phyloP scores from a whole-genome alignment of 2,888 invertebrate genomes.

The Eucriotettix oculatus region DNA sequence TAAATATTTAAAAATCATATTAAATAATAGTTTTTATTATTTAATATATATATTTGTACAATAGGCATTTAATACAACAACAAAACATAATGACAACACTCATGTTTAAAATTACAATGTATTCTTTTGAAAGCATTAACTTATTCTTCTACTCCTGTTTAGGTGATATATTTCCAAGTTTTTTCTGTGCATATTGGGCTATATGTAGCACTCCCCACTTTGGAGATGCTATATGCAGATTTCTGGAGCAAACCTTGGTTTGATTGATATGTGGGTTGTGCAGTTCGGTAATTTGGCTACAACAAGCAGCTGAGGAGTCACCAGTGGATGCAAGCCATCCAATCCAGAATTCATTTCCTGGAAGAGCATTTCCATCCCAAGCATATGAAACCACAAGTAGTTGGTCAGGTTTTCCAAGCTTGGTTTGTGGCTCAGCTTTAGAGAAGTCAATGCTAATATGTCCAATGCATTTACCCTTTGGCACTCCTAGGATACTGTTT shows the following conservation, averaged over 20 bases:
- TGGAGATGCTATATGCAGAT: constrained; percentile 32
- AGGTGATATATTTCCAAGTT: too few relatives aligned
- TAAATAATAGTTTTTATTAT: too few relatives aligned
- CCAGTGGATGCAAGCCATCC: constrained; percentile 36
- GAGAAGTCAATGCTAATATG: constrained; percentile 29
- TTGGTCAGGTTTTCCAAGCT: constrained; percentile 31
- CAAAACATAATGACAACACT: too few relatives aligned
- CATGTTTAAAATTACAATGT: too few relatives aligned
- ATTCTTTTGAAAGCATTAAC: too few relatives aligned
- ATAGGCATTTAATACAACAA: too few relatives aligned
- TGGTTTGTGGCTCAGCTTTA: constrained; percentile 37
- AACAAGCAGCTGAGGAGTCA: constrained; percentile 44
- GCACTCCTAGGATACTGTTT: constrained; percentile 26
- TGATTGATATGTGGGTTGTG: constrained; percentile 42
- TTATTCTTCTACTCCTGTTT: too few relatives aligned
- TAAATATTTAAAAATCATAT: too few relatives aligned
- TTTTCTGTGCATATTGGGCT: constrained; percentile 19
- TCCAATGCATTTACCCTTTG: constrained; percentile 27
- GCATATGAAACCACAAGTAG: constrained; percentile 48
- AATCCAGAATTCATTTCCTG: constrained; percentile 57
- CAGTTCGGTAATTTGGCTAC: constrained; percentile 37
- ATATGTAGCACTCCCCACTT: constrained; percentile 23
- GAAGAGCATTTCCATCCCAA: constrained; percentile 55
- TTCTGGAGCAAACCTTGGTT: constrained; percentile 29
- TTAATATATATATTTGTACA: too few relatives aligned